Conservation (phyloP, 2,797 vertebrate species). For the Melanotaenia pygmaea region DNA sequence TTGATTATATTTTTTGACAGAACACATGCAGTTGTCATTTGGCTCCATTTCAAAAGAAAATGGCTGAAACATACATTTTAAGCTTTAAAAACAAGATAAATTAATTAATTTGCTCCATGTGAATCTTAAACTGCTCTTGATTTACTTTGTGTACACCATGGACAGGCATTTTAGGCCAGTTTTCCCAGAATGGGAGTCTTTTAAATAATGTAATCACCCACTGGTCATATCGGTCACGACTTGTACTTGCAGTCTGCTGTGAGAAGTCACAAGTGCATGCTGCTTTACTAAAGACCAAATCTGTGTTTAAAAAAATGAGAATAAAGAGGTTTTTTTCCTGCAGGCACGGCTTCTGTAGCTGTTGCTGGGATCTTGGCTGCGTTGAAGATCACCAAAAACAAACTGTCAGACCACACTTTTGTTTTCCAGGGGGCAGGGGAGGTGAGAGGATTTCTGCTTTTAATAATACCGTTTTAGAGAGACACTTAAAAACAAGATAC, state of each 20-base stretch:
- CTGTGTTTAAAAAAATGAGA: background rate
- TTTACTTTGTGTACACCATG: background rate
- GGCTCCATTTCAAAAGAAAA: background rate
- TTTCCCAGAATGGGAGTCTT: background rate
- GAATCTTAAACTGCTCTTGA: background rate
- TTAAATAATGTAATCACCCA: background rate
- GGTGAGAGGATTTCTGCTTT: conserved; percentile 75
- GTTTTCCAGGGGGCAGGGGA: conserved; percentile 98
- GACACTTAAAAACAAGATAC: background rate
- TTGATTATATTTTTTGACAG: too few species aligned
- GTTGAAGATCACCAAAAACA: conserved; percentile 93
- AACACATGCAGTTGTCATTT: too few species aligned
- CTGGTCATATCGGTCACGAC: background rate
- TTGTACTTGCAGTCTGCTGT: background rate
- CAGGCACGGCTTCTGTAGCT: conserved; percentile 96
- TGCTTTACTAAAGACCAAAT: background rate
- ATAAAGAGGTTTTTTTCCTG: conserved; percentile 16
- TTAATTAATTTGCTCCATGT: too few species aligned
- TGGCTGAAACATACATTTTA: background rate
- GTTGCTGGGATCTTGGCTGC: conserved; percentile 93
- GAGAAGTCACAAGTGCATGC: background rate
- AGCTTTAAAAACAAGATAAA: background rate
- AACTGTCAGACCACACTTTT: conserved; percentile 91
- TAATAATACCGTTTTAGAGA: background rate
- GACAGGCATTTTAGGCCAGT: background rate